phyloP scores from a whole-genome alignment of 23 tunicate species.

The Styela clava region DNA sequence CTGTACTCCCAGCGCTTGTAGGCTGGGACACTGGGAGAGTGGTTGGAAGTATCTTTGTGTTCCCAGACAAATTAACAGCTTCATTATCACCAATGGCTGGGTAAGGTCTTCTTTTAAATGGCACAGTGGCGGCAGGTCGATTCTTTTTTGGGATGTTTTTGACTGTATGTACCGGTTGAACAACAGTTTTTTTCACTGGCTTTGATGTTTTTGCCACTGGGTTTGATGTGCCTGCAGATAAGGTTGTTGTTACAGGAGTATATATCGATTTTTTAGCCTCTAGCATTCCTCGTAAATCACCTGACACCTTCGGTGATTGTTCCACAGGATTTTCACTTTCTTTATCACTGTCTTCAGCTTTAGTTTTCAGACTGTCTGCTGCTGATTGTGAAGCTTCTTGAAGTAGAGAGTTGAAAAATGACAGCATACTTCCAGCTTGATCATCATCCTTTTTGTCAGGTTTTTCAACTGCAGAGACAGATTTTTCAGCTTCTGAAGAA shows the following conservation, averaged over 20 bases:
- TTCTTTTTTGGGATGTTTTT: constrained; percentile 17
- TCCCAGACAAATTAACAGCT: background rate
- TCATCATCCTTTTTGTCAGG: constrained; percentile 32
- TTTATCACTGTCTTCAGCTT: background rate
- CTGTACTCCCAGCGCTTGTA: no score
- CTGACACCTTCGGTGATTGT: background rate
- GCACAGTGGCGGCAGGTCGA: constrained; percentile 58
- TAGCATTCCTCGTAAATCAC: background rate
- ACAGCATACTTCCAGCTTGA: constrained; percentile 48
- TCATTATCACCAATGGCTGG: background rate
- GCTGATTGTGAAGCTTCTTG: constrained; percentile 74
- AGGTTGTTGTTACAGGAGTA: background rate
- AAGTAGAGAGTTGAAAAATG: constrained; percentile 67
- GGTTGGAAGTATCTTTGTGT: background rate
- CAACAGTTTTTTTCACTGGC: background rate
- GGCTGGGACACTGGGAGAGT: background rate
- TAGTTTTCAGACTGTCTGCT: background rate
- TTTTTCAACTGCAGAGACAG: background rate
- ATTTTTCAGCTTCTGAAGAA: background rate
- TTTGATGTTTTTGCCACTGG: background rate
- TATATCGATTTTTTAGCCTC: background rate
- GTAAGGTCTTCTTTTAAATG: constrained; percentile 70
- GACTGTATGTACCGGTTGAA: constrained; percentile 13
- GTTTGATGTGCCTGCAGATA: background rate
- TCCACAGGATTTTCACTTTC: background rate